phyloP scores from a whole-genome alignment of 2,113 vertebrate genomes.

The Nothoprocta perdicaria region DNA sequence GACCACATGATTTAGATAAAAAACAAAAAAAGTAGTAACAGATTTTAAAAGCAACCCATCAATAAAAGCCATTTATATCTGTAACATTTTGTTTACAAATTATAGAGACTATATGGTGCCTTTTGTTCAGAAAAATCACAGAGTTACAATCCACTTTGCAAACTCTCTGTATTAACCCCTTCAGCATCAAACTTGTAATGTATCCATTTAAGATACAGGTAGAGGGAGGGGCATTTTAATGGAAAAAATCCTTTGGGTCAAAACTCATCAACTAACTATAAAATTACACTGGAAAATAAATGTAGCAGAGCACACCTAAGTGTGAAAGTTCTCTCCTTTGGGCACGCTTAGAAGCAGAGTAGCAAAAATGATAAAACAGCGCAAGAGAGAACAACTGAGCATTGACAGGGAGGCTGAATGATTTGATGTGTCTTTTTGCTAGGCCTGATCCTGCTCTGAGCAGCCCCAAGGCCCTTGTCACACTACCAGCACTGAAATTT shows the following conservation, averaged over 20 bases:
- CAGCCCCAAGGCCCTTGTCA: no score
- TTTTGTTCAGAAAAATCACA: background rate
- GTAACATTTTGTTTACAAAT: background rate
- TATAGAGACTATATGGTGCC: background rate
- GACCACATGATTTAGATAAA: background rate
- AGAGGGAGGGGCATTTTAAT: background rate
- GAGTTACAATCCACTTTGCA: background rate
- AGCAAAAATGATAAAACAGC: background rate
- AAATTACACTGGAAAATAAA: background rate
- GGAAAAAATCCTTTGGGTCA: background rate
- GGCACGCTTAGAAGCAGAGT: background rate
- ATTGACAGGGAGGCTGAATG: background rate
- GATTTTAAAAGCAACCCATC: background rate
- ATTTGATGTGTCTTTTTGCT: no score
- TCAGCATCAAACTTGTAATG: background rate
- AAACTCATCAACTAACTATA: background rate
- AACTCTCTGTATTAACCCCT: background rate
- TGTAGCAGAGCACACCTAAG: background rate
- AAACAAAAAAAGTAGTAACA: background rate
- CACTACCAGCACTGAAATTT: background rate
- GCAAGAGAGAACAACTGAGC: background rate
- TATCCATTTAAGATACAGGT: background rate
- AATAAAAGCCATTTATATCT: background rate
- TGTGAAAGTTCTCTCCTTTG: background rate
- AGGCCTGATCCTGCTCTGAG: background rate